phyloP scores from a whole-genome alignment of 2,888 invertebrate species.

The Notodonta ziczac region DNA sequence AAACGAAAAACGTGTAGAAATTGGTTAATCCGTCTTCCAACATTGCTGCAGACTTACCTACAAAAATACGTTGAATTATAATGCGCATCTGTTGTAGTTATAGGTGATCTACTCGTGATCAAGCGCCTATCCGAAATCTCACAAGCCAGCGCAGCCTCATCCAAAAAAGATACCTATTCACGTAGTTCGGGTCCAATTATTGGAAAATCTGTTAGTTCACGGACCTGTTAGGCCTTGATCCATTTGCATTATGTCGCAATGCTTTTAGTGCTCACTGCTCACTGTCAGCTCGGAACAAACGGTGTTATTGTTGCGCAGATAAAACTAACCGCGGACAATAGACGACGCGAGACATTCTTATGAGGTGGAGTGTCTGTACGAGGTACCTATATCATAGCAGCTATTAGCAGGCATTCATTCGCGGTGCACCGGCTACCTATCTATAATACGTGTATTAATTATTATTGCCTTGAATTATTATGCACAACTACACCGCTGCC shows the following conservation, averaged over 20 bases:
- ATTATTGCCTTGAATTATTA: slow-evolving; percentile 50
- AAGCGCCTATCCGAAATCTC: too few species aligned
- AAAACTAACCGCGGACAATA: slow-evolving; percentile 6
- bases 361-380: neutral
- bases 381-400: slow-evolving; percentile 9
- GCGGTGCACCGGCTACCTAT: slow-evolving; percentile 27
- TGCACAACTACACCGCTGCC: slow-evolving; percentile 41
- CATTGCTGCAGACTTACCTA: too few species aligned
- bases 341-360: slow-evolving; percentile 6
- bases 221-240: slow-evolving; percentile 40
- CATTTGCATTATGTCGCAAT: slow-evolving; percentile 43
- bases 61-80: too few species aligned
- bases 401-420: slow-evolving; percentile 26
- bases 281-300: slow-evolving; percentile 7
- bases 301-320: slow-evolving; percentile 4
- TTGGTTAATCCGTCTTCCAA: too few species aligned
- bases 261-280: slow-evolving; percentile 29
- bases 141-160: too few species aligned
- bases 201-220: slow-evolving; percentile 54
- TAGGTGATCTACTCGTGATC: too few species aligned
- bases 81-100: too few species aligned
- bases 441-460: slow-evolving; percentile 46
- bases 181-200: slow-evolving; percentile 57
- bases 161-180: neutral
- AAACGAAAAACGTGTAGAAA: too few species aligned